phyloP scores from a whole-genome alignment of 2,888 invertebrate genomes.

The Sinohyriopsis cumingii region DNA sequence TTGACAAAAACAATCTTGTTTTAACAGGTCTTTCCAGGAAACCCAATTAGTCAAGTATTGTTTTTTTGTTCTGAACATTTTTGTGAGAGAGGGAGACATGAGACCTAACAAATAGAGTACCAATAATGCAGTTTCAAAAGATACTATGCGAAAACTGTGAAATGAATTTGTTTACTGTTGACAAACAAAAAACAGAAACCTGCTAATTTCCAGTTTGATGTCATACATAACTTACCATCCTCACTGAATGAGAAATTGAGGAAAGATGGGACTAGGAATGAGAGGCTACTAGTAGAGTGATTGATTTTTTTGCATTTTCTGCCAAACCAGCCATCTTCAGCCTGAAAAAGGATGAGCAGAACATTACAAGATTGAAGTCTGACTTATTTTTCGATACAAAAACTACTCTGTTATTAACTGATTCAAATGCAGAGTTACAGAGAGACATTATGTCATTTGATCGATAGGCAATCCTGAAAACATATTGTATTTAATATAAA shows the following conservation, averaged over 20 bases:
- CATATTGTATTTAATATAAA: too few relatives aligned
- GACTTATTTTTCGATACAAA: background rate
- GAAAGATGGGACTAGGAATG: conserved; percentile 91
- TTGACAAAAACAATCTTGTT: too few relatives aligned
- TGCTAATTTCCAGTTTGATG: background rate
- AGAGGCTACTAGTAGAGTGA: conserved; percentile 89
- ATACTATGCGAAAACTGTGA: background rate
- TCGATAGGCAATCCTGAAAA: too few relatives aligned
- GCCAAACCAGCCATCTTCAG: conserved; percentile 88
- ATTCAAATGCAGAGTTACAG: background rate
- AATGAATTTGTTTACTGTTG: background rate
- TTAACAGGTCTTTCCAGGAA: too few relatives aligned
- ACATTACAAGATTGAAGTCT: background rate
- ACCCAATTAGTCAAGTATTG: too few relatives aligned
- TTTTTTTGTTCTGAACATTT: too few relatives aligned
- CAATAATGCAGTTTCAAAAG: background rate
- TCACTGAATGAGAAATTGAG: conserved; percentile 85
- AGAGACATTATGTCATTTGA: too few relatives aligned
- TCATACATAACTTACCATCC: conserved; percentile 73
- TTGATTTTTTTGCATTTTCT: conserved; percentile 95
- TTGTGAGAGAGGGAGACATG: background rate
- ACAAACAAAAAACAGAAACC: too few relatives aligned
- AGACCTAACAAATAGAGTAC: background rate
- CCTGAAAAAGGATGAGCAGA: conserved; percentile 41
- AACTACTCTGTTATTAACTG: background rate